Conservation (phyloP, 2,113 vertebrate genomes). For the Tetrax tetrax region DNA sequence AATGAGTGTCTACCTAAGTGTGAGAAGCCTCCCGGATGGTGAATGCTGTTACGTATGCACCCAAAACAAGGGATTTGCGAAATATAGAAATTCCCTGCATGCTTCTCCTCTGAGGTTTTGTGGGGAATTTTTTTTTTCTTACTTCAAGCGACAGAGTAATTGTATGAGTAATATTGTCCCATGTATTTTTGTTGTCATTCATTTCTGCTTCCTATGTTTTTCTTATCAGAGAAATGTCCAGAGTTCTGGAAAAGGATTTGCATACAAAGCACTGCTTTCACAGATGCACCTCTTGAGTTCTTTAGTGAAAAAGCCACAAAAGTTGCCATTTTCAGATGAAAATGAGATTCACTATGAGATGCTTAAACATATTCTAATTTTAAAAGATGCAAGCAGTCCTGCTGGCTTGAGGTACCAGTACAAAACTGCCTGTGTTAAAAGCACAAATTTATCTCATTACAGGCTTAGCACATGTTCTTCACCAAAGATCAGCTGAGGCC, state of each 20-base stretch:
- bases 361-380: neutral
- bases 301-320: neutral
- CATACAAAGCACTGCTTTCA: neutral
- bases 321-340: neutral
- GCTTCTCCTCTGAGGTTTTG: conserved; percentile 42
- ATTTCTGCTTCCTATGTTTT: conserved; percentile 49
- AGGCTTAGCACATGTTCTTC: neutral
- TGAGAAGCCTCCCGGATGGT: neutral
- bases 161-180: conserved; percentile 34
- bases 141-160: conserved; percentile 28
- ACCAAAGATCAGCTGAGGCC: neutral
- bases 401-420: neutral
- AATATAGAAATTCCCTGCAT: conserved; percentile 65
- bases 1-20: neutral
- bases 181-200: conserved; percentile 36
- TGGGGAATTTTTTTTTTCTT: neutral
- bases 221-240: conserved; percentile 27
- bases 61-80: conserved; percentile 20
- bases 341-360: neutral
- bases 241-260: neutral
- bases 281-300: neutral
- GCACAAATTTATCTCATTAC: neutral
- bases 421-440: neutral
- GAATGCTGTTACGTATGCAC: neutral
- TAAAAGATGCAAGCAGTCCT: neutral